Evolutionary conservation across 2,888 invertebrate species (phyloP), one percentile per base, ranked within the genome.

Genomic region (Papilio gigon): DNA sequence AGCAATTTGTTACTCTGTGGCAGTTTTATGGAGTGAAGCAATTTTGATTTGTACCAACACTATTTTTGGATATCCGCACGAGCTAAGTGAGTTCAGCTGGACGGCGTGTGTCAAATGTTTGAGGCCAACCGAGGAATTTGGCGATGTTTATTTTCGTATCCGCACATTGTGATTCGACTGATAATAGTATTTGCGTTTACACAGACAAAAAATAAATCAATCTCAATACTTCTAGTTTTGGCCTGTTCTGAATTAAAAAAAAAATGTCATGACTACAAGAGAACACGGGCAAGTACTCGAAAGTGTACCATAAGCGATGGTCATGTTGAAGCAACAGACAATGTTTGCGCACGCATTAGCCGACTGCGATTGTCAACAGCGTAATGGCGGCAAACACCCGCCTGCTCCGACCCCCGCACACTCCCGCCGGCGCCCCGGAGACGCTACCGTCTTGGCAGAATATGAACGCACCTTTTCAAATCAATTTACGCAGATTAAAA

Each of bases 331-430:
- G 68, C 42, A 65, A 56, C 89, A 86, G 69, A 73, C 72, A 65
- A 53, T 89, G 87, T 90, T 90, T 90, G 88, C 88, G 79, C 84
- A 89, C 90, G 89, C 90, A 89, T 90, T 91, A 91, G 88, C 82
- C 77, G 81, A 80, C 83, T 80, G 81, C 77, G 76, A 78, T 78
- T 80, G 88, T 87, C 85, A 89, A 89, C 85, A 90, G 73, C 80
- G 85, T 88, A 88, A 89, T 90, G 90, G 89, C 86, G 80, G 87
- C 86, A 90, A 90, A 90, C 85, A 89, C 69, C 64, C 71, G 75
- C 74, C 71, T 74, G 78, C 71, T 73, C 65, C 71, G 62, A 71
- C 67, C 70, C 71, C 68, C 71, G 61, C 44, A n/a, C 71, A 42
- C 65, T 50, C 70, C 63, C 68, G 58, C 60, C 71, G 59, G 65